Evolutionary conservation across 2,113 vertebrate species (phyloP).

Genomic region (Corynorhinus townsendii): DNA sequence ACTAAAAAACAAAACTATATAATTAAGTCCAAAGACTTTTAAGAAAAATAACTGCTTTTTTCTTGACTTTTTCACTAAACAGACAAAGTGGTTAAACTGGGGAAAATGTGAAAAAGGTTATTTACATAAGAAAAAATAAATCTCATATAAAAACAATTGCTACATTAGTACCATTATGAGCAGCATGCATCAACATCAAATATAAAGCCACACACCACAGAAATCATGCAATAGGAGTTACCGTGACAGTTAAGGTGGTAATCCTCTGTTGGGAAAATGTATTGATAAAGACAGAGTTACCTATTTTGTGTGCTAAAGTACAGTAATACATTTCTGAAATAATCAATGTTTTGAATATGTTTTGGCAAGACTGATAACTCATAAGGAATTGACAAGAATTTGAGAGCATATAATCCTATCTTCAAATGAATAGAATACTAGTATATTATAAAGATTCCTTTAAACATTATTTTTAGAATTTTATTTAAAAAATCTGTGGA

Average conservation of each 20-base stretch:
- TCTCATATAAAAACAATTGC: constrained; percentile 19
- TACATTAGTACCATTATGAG: constrained; percentile 45
- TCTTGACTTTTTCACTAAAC: neutral
- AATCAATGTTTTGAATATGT: constrained; percentile 21
- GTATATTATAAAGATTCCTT: neutral
- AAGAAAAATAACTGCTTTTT: neutral
- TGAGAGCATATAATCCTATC: neutral
- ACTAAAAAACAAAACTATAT: neutral
- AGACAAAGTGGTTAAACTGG: neutral
- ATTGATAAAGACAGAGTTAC: constrained; percentile 83
- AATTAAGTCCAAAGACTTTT: neutral
- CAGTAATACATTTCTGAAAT: constrained; percentile 63
- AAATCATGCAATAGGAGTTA: constrained; percentile 86
- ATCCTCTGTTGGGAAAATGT: constrained; percentile 94
- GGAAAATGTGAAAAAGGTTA: neutral
- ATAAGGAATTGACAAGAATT: neutral
- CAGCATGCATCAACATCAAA: constrained; percentile 61
- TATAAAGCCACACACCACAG: constrained; percentile 54
- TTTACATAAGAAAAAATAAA: constrained; percentile 13
- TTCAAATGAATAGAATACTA: neutral
- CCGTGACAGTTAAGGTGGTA: constrained; percentile 98
- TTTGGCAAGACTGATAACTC: neutral
- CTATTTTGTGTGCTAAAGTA: constrained; percentile 63
- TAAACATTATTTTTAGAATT: neutral
- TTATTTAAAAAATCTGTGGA: neutral